Evolutionary conservation across 1,140 invertebrate species (phyloP).

Genomic region (Acromyrmex charruanus): DNA sequence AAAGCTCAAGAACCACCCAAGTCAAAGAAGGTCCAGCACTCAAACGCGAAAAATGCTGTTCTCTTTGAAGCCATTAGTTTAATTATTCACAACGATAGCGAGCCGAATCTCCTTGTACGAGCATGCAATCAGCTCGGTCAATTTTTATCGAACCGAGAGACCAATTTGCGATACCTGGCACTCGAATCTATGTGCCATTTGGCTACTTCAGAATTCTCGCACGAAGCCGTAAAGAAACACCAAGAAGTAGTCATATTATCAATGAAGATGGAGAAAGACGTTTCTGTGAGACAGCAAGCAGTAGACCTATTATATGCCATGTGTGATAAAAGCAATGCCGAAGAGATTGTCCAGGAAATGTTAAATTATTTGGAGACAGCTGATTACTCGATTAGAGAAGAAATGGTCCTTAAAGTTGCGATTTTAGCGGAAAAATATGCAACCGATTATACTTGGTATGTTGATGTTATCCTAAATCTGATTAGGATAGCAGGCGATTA

Average conservation of each 20-base stretch:
- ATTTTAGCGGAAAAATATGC: slow-evolving; percentile 99
- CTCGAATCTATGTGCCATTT: slow-evolving; percentile 99
- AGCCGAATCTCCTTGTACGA: slow-evolving; percentile 98
- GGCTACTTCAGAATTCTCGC: slow-evolving; percentile 99
- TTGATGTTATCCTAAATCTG: slow-evolving; percentile 99
- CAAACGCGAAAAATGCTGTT: slow-evolving; percentile 99
- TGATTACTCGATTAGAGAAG: slow-evolving; percentile 99
- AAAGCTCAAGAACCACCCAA: slow-evolving; percentile 99
- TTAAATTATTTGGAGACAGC: slow-evolving; percentile 99
- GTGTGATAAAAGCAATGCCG: slow-evolving; percentile 99
- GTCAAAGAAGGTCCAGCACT: slow-evolving; percentile 99
- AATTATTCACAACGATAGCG: slow-evolving; percentile 99
- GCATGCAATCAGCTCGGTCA: slow-evolving; percentile 99
- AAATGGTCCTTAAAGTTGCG: slow-evolving; percentile 99
- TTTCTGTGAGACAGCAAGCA: slow-evolving; percentile 98
- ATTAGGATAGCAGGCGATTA: slow-evolving; percentile 99
- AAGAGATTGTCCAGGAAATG: slow-evolving; percentile 99
- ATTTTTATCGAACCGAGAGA: slow-evolving; percentile 99
- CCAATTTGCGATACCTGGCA: slow-evolving; percentile 98
- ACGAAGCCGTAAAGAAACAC: slow-evolving; percentile 99
- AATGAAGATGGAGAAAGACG: slow-evolving; percentile 99
- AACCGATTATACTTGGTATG: slow-evolving; percentile 99
- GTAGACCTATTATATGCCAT: slow-evolving; percentile 99
- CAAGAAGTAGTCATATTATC: slow-evolving; percentile 99
- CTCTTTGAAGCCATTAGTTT: slow-evolving; percentile 99